Evolutionary conservation across 2,888 invertebrate genomes (phyloP).

Genomic region (Drosophila cognata): DNA sequence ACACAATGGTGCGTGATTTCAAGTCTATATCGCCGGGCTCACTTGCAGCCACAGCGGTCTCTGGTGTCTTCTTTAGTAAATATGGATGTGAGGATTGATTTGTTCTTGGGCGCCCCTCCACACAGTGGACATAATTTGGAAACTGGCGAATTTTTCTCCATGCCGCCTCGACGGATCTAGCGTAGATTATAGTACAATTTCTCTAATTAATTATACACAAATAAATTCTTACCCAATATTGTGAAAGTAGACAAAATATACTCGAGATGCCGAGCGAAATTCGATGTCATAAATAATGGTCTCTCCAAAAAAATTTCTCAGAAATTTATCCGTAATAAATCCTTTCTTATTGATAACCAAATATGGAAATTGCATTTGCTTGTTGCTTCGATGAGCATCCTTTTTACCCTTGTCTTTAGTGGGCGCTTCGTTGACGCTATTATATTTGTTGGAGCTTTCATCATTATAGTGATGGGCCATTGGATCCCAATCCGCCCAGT

Average conservation of each 20-base stretch:
- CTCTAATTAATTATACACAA: not conserved
- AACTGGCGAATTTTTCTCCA: conserved; percentile 28
- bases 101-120: conserved; percentile 14
- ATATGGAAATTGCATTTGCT: conserved; percentile 45
- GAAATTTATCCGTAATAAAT: conserved; percentile 22
- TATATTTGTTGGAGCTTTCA: conserved; percentile 34
- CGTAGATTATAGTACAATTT: not conserved
- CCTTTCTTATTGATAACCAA: conserved; percentile 40
- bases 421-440: conserved; percentile 7
- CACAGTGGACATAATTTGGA: conserved; percentile 36
- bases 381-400: not conserved
- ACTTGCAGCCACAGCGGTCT: not conserved
- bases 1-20: conserved; percentile 46
- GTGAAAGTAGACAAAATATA: conserved; percentile 53
- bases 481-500: conserved; percentile 54
- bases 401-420: not conserved
- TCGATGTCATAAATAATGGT: conserved; percentile 31
- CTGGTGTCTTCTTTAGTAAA: not conserved
- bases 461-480: conserved; percentile 46
- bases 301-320: conserved; percentile 50
- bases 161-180: conserved; percentile 50
- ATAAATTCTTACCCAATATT: conserved; percentile 45
- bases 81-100: not conserved
- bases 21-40: conserved; percentile 19
- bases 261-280: conserved; percentile 6